These are phyloP conservation scores for Coleophora deauratella DNA, from an alignment of 2,888 invertebrate genomes.

Conservation along the genomic window DNA sequence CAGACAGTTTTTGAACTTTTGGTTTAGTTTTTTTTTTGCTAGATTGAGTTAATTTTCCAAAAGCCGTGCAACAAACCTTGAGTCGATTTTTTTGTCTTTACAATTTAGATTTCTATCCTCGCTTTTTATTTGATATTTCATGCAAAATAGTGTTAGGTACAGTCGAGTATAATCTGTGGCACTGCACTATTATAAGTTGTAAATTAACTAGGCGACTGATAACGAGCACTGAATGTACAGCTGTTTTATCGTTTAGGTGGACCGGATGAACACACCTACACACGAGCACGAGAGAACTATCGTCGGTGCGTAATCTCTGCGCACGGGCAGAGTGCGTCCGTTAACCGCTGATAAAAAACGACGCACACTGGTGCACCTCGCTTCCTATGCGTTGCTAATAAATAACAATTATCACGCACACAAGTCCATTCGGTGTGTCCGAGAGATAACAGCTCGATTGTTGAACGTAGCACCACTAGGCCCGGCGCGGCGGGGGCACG, in stretches of 20 bases:
- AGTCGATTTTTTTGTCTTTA: too few species aligned
- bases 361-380: slow-evolving; percentile 34
- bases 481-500: slow-evolving; percentile 15
- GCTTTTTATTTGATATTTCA: too few species aligned
- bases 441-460: slow-evolving; percentile 39
- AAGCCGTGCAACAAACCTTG: too few species aligned
- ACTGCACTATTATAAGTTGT: too few species aligned
- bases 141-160: too few species aligned
- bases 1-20: too few species aligned
- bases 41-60: too few species aligned
- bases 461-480: slow-evolving; percentile 31
- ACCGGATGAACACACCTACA: slow-evolving; percentile 58
- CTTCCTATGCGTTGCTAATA: slow-evolving; percentile 45
- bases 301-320: slow-evolving; percentile 34
- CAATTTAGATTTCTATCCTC: too few species aligned
- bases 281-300: slow-evolving; percentile 24
- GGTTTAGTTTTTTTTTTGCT: too few species aligned
- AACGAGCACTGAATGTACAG: too few species aligned
- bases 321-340: slow-evolving; percentile 54
- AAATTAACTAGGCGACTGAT: too few species aligned
- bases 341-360: slow-evolving; percentile 55
- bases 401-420: slow-evolving; percentile 47
- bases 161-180: too few species aligned
- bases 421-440: slow-evolving; percentile 26
- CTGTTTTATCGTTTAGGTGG: slow-evolving; percentile 26